Evolutionary conservation across 2,797 vertebrate species (phyloP).

Genomic region (Aplochiton taeniatus): DNA sequence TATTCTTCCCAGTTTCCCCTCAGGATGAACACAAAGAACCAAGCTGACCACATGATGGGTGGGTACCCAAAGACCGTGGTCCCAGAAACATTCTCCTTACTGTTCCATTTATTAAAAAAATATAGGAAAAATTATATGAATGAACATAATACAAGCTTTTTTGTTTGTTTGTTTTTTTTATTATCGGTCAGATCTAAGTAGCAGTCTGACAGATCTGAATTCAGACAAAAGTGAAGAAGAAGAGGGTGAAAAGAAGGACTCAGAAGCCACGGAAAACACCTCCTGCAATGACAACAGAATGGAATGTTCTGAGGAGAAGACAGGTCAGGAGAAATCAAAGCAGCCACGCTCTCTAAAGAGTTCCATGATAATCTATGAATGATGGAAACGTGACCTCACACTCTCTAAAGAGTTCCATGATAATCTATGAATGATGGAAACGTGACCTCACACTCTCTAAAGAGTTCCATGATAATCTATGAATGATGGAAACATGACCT

Average conservation of each 20-base stretch:
- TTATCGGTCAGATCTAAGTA: slow-evolving; percentile 40
- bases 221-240: slow-evolving; percentile 21
- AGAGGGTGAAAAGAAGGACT: slow-evolving; percentile 34
- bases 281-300: slow-evolving; percentile 45
- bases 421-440: too few species aligned
- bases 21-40: slow-evolving; percentile 55
- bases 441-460: neutral
- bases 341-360: neutral
- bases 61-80: slow-evolving; percentile 36
- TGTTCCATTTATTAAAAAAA: slow-evolving; percentile 3
- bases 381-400: too few species aligned
- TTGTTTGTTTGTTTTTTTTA: slow-evolving; percentile 30
- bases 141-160: neutral
- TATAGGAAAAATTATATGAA: slow-evolving; percentile 3
- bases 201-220: slow-evolving; percentile 48
- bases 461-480: too few species aligned
- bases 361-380: too few species aligned
- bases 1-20: slow-evolving; percentile 21
- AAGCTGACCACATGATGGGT: slow-evolving; percentile 57
- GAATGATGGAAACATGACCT: too few species aligned
- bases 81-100: neutral
- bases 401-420: too few species aligned
- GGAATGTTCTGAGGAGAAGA: slow-evolving; percentile 33
- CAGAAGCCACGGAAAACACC: slow-evolving; percentile 11
- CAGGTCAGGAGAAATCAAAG: slow-evolving; percentile 31